A percentile compares a stretch with the other conserved stretches of the same genome.
These are phyloP conservation scores for Platanista minor DNA, from an alignment of 2,113 vertebrate genomes.

Conservation along the genomic window DNA sequence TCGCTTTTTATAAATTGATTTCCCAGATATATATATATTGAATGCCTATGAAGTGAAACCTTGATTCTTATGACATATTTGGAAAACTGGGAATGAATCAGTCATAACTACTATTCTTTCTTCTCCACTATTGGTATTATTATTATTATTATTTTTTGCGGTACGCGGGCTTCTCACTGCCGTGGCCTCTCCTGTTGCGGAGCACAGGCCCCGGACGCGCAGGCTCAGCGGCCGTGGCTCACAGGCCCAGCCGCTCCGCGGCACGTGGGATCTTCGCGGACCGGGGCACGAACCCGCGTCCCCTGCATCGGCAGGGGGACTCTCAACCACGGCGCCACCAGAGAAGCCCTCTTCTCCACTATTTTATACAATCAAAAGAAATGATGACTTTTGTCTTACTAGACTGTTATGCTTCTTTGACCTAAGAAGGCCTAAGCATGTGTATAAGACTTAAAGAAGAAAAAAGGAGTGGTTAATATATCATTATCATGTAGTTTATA, in stretches of 20 bases:
- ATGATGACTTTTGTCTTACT: not conserved
- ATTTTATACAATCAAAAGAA: not conserved
- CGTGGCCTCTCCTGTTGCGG: too few relatives aligned
- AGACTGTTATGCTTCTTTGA: not conserved
- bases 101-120: not conserved
- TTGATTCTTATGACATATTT: not conserved
- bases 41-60: not conserved
- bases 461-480: not conserved
- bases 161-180: too few relatives aligned
- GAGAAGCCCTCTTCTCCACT: not conserved
- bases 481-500: not conserved
- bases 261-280: too few relatives aligned
- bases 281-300: too few relatives aligned
- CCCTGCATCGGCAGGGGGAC: too few relatives aligned
- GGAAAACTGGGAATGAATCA: slow-evolving; percentile 11
- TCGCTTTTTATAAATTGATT: not conserved
- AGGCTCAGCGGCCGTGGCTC: too few relatives aligned
- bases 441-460: not conserved
- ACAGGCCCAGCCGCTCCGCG: too few relatives aligned
- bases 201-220: too few relatives aligned
- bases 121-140: not conserved
- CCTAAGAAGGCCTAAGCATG: not conserved
- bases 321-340: too few relatives aligned
- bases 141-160: too few relatives aligned
- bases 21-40: not conserved